These are phyloP conservation scores for Polymixis lichenea DNA, from an alignment of 2,888 invertebrate genomes.

Conservation along the genomic window DNA sequence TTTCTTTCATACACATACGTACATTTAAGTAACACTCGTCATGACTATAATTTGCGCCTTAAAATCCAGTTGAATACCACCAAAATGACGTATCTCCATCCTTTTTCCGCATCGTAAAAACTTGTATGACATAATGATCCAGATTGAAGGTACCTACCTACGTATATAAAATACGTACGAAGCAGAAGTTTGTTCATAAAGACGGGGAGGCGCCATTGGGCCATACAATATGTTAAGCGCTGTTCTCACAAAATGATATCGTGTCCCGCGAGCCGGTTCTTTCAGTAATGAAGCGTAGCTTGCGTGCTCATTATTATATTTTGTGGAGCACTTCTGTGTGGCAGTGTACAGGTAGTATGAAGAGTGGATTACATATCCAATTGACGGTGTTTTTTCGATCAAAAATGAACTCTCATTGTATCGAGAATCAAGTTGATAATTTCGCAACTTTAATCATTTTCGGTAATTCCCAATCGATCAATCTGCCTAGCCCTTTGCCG, in stretches of 20 bases:
- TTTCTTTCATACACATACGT: no score
- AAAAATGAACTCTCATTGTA: neutral
- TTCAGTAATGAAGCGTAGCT: constrained; percentile 50
- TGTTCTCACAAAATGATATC: constrained; percentile 48
- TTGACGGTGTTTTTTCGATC: neutral
- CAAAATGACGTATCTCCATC: neutral
- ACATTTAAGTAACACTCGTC: no score
- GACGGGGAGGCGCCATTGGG: constrained; percentile 51
- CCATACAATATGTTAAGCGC: constrained; percentile 51
- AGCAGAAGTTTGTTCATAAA: constrained; percentile 50
- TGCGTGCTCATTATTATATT: constrained; percentile 50
- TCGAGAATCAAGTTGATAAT: neutral
- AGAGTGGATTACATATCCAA: no score
- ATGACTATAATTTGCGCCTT: neutral
- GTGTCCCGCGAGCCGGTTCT: constrained; percentile 33
- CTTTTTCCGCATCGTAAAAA: constrained; percentile 21
- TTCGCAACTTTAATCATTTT: neutral
- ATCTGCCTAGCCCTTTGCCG: no score
- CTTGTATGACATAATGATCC: constrained; percentile 25
- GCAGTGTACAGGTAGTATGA: neutral
- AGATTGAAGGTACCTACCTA: constrained; percentile 1
- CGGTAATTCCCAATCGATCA: no score
- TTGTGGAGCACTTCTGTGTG: constrained; percentile 37
- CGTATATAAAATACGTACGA: constrained; percentile 26
- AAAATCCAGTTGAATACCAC: neutral